These are phyloP conservation scores for Cinclus cinclus DNA, from an alignment of 2,113 vertebrate species.

Conservation along the genomic window DNA sequence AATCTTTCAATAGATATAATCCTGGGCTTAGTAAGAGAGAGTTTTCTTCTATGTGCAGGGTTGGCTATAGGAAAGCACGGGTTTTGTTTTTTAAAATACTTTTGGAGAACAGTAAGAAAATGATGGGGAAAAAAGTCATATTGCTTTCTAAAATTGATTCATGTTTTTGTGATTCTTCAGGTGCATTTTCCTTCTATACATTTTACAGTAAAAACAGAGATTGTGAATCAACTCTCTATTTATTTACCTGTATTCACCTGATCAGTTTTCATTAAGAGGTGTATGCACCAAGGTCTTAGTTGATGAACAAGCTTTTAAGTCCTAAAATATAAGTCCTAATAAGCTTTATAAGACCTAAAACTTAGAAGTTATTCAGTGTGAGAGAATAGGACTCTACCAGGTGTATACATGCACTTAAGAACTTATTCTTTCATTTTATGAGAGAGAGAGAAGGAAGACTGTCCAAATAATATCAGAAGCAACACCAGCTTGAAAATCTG, in stretches of 20 bases:
- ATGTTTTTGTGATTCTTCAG: background rate
- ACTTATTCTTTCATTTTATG: background rate
- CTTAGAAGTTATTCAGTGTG: background rate
- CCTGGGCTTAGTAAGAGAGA: background rate
- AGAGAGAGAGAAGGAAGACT: background rate
- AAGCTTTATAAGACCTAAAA: background rate
- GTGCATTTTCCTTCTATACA: background rate
- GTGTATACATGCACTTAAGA: rapidly evolving
- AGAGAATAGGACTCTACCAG: background rate
- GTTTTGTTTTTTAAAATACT: background rate
- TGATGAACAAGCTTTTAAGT: background rate
- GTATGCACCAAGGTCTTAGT: background rate
- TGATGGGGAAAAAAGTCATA: background rate
- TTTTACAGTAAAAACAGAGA: background rate
- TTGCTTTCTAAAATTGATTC: background rate
- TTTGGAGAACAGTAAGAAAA: background rate
- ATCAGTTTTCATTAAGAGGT: background rate
- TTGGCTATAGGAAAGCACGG: background rate
- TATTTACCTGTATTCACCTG: background rate
- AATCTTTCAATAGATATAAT: background rate
- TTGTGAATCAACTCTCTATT: background rate
- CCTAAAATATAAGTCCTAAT: background rate
- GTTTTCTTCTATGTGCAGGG: rapidly evolving
- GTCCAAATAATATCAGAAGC: background rate
- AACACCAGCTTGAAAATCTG: background rate